A percentile compares a stretch with the other conserved stretches of the same genome.
Evolutionary conservation across 2,797 vertebrate genomes (phyloP).

Genomic region (Clarias fuscus): DNA sequence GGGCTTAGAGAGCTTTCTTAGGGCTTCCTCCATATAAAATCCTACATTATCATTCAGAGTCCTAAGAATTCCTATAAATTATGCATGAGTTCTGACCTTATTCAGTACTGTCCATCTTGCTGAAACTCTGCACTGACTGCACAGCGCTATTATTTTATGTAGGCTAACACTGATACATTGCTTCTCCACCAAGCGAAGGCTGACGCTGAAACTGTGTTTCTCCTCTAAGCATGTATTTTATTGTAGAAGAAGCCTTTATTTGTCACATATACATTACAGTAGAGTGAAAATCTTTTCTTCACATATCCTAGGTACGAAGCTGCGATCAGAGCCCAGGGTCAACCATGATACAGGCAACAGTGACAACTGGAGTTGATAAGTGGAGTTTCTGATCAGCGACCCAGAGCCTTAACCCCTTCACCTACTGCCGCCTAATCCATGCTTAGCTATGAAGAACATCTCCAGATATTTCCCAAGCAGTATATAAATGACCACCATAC

Average conservation of each 20-base stretch:
- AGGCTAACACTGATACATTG: background rate
- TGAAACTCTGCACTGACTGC: background rate
- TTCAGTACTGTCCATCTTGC: background rate
- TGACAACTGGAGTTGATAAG: too few relatives aligned
- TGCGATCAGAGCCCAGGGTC: too few relatives aligned
- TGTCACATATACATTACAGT: too few relatives aligned
- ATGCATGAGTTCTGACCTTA: background rate
- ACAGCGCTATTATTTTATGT: background rate
- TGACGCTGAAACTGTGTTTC: background rate
- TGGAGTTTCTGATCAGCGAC: too few relatives aligned
- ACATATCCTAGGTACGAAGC: too few relatives aligned
- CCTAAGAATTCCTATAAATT: background rate
- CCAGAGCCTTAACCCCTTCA: too few relatives aligned
- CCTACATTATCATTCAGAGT: background rate
- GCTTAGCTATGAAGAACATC: background rate
- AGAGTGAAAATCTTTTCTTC: too few relatives aligned
- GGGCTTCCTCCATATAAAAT: conserved; percentile 1
- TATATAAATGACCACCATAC: background rate
- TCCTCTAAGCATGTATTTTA: background rate
- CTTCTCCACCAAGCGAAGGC: too few relatives aligned
- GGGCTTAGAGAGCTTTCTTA: background rate
- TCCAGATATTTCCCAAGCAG: background rate
- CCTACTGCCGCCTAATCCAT: too few relatives aligned
- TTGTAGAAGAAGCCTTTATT: background rate
- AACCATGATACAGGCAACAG: too few relatives aligned